A percentile compares a stretch with the other conserved stretches of the same genome.
Evolutionary conservation across 1,140 invertebrate genomes (phyloP).

Genomic region (Heliothis subflexa): DNA sequence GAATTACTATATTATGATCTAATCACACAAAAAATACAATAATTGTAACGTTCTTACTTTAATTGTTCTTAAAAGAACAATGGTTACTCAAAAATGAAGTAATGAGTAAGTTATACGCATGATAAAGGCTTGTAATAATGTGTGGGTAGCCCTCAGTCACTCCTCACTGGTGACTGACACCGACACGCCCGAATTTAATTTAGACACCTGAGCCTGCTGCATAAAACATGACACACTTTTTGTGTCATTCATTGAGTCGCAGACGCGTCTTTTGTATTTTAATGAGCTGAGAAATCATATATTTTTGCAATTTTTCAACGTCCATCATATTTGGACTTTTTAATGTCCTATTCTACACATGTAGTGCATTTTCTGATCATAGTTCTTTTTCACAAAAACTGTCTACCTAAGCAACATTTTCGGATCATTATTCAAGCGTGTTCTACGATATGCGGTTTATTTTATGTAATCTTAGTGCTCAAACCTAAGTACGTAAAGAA

Average conservation of each 20-base stretch:
- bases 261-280: constrained; percentile 54
- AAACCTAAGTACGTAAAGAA: no score
- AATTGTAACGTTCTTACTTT: no score
- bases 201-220: constrained; percentile 56
- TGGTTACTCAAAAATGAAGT: no score
- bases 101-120: not conserved
- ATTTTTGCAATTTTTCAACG: constrained; percentile 23
- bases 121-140: not conserved
- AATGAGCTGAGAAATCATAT: constrained; percentile 49
- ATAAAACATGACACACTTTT: constrained; percentile 55
- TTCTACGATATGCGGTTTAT: no score
- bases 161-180: constrained; percentile 52
- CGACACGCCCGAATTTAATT: constrained; percentile 53
- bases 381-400: not conserved
- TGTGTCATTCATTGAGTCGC: constrained; percentile 50
- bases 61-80: no score
- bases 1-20: no score
- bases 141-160: constrained; percentile 38
- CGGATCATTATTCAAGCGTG: no score
- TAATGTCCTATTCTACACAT: not conserved
- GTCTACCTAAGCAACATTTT: no score
- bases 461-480: no score
- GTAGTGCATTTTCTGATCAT: not conserved
- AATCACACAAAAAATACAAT: no score
- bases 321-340: not conserved